These are phyloP conservation scores for Sinosuthora webbiana DNA, from an alignment of 2,113 vertebrate genomes.

Conservation along the genomic window DNA sequence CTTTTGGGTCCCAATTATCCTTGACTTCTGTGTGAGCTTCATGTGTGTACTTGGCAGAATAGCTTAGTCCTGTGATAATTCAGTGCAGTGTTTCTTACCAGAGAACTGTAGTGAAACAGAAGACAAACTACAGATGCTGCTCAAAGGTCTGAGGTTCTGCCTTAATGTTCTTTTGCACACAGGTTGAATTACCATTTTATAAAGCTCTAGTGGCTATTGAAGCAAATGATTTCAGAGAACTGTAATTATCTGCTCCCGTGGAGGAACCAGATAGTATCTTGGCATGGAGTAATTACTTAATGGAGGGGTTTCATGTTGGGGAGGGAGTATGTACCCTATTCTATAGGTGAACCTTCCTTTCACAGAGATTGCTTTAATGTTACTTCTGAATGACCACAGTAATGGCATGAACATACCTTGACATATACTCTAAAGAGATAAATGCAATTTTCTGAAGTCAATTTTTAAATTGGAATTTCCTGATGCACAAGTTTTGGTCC, in stretches of 20 bases:
- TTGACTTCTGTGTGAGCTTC: slow-evolving; percentile 14
- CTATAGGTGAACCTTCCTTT: background rate
- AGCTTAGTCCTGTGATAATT: background rate
- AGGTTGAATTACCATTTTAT: background rate
- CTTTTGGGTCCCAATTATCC: background rate
- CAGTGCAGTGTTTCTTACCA: background rate
- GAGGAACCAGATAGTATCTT: background rate
- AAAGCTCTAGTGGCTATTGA: background rate
- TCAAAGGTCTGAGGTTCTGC: background rate
- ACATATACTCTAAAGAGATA: background rate
- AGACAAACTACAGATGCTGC: background rate
- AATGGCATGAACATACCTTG: background rate
- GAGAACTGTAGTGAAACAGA: background rate
- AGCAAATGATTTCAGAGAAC: background rate
- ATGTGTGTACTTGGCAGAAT: slow-evolving; percentile 36
- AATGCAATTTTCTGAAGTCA: background rate
- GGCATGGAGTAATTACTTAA: background rate
- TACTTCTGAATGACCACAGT: background rate
- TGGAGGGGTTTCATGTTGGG: background rate
- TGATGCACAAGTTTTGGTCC: background rate
- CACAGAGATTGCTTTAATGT: background rate
- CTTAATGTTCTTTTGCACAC: rapidly evolving
- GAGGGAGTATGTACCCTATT: background rate
- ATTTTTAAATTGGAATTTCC: background rate
- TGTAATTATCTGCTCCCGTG: background rate